Evolutionary conservation across 2,113 vertebrate genomes (phyloP), one percentile per base, ranked within the genome.

Genomic region (Clupea harengus): DNA sequence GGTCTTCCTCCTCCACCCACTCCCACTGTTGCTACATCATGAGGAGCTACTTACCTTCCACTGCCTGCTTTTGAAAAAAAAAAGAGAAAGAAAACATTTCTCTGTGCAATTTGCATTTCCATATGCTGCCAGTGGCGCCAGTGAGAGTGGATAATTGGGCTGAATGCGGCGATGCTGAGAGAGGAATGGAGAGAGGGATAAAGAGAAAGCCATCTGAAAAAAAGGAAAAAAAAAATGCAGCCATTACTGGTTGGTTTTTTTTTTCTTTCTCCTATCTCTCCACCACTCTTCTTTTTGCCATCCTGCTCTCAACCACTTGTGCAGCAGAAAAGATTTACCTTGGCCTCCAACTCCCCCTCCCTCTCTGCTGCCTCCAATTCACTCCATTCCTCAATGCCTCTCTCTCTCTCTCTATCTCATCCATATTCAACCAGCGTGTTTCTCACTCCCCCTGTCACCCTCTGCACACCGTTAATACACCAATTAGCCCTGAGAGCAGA

Each of bases 401-500:
- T 52, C 83, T 45, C 92, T 89, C 90, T 89, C 89, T 86, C n/a
- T 88, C 87, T 87, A 85, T 90, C 92, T 95, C 93, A 95, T 95
- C 93, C 93, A 93, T 94, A 95, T 95, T 95, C 93, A 94, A 91
- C 85, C 86, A 83, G 86, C 60, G 17, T 91, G 87, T 93, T 88
- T 87, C 89, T 91, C 91, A 91, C 92, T 93, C 91, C 85, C 91
- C 92, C 91, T 93, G 92, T 95, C 94, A 94, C 92, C 92, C 93
- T 92, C 94, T 94, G 94, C 92, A 93, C 90, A 91, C 90, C 89
- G 94, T 94, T 95, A 95, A 95, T 94, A 95, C 93, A 92, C 94
- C 95, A 95, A 95, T 95, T 95, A 95, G 94, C 94, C 93, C 91
- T 94, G 94, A 95, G 93, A 95, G 93, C 93, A 94, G 92, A 95